phyloP scores from a whole-genome alignment of 1,140 invertebrate species.

The Drosophila orosa region DNA sequence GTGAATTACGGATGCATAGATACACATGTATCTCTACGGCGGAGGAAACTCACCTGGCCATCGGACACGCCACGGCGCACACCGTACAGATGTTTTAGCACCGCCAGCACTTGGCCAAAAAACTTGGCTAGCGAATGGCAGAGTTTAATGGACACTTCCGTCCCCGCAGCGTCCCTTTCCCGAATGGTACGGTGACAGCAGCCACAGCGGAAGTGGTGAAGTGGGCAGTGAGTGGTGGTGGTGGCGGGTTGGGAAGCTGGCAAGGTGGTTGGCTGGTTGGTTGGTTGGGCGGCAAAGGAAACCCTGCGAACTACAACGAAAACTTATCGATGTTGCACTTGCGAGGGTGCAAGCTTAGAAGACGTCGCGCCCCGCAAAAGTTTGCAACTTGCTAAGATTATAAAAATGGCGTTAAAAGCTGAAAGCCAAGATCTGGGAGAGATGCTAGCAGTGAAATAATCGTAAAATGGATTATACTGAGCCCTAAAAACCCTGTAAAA shows the following conservation, averaged over 20 bases:
- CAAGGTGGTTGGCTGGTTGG: background rate
- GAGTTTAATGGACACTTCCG: slow-evolving; percentile 51
- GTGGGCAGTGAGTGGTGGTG: slow-evolving; percentile 5
- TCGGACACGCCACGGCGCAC: slow-evolving; percentile 63
- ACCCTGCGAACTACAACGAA: slow-evolving; percentile 52
- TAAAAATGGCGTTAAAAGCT: slow-evolving; percentile 65
- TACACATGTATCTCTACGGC: slow-evolving; percentile 49
- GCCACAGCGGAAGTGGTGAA: slow-evolving; percentile 17
- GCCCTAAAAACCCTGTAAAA: no score
- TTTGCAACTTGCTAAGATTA: slow-evolving; percentile 60
- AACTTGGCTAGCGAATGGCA: slow-evolving; percentile 51
- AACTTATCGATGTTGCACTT: slow-evolving; percentile 77
- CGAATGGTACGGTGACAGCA: slow-evolving; percentile 36
- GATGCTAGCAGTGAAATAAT: slow-evolving; percentile 7
- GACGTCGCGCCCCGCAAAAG: slow-evolving; percentile 10
- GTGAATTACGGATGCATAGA: slow-evolving; percentile 59
- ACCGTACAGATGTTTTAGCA: slow-evolving; percentile 75
- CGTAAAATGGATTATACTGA: background rate
- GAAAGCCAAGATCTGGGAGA: slow-evolving; percentile 23
- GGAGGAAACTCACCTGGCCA: slow-evolving; percentile 41
- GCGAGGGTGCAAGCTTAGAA: slow-evolving; percentile 50
- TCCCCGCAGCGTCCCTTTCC: background rate
- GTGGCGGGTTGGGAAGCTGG: background rate
- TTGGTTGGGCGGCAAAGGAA: slow-evolving; percentile 11
- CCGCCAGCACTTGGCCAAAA: slow-evolving; percentile 54